These are phyloP conservation scores for Puma concolor DNA, from an alignment of 2,113 vertebrate genomes.

Conservation along the genomic window DNA sequence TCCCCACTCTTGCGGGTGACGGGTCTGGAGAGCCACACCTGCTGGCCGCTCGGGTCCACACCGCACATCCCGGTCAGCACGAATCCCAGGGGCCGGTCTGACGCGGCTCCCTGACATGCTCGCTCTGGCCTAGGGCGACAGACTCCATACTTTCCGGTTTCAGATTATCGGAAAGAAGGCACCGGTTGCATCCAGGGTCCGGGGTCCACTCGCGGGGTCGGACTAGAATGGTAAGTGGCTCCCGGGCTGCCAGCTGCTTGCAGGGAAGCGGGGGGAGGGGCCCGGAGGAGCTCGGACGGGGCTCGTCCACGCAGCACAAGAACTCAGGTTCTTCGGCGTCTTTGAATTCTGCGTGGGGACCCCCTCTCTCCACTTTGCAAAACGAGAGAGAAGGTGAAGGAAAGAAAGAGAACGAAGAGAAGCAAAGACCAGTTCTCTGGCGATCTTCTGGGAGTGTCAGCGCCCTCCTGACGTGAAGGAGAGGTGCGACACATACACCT, in stretches of 20 bases:
- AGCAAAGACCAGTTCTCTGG: neutral
- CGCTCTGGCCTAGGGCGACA: neutral
- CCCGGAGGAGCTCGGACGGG: neutral
- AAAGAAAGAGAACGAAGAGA: neutral
- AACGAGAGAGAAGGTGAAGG: neutral
- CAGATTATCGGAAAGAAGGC: neutral
- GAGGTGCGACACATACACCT: rapidly evolving
- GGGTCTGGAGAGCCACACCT: rapidly evolving
- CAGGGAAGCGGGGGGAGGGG: neutral
- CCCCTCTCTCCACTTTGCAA: neutral
- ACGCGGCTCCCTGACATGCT: rapidly evolving
- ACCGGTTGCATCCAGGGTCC: neutral
- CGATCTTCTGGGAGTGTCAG: neutral
- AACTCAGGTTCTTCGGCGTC: neutral
- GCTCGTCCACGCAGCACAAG: neutral
- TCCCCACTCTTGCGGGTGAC: rapidly evolving
- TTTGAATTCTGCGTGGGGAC: neutral
- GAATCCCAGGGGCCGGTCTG: neutral
- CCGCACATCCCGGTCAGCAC: rapidly evolving
- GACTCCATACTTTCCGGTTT: neutral
- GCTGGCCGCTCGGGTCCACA: rapidly evolving
- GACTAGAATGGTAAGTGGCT: neutral
- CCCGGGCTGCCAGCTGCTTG: rapidly evolving
- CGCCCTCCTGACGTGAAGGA: rapidly evolving
- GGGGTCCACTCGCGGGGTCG: neutral